Base-by-base conservation (phyloP, 1,140 invertebrate species). In the Diuraphis noxia region DNA sequence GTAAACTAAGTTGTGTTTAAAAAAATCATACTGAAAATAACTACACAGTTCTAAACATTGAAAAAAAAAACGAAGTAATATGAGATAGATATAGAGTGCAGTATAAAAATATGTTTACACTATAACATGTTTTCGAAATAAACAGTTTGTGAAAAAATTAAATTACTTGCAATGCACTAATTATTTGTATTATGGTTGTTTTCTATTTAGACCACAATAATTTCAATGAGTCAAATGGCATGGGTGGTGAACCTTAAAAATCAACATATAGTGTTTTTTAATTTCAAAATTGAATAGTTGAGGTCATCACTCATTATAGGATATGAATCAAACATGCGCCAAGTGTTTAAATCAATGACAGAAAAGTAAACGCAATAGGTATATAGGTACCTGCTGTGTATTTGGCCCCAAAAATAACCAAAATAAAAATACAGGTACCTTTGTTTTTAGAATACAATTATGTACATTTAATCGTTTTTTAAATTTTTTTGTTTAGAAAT, bases 11-110 rank as follows among this genome's bases (percentile, higher is more conserved):
- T 40, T 56, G 34, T 87, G 8, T 63, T 86, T 23, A 86, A 52
- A 88, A 88, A 88, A 88, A 88, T 88, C 86, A 63, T 88, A 63
- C 25, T 40, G 19, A 86, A 86, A 86, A 86, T 52, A 86, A 85
- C 43, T 36, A 49, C 36, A 86, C 8, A 49, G 49, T n/a, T 86
- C 25, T n/a, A 84, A 84, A 49, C 19, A 49, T 17, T n/a, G 6
- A 82, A 82, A 82, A 41, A 40, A 34, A 36, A 36, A 13, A 52
- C 10, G 8, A 36, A 46, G 30, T 49, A 86, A 86, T 52, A 52
- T 52, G 43, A 86, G 21, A 52, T 86, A n/a, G 43, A 86, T 9
- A 52, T 86, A n/a, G 34, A 23, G 46, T 25, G 34, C 85, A 38
- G 46, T 52, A 49, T 38, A 52, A 86, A 72, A 86, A 86, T 36